Percentiles rank a stretch among this genome's conserved stretches.
These are phyloP conservation scores for Laupala kohalensis DNA, from an alignment of 1,140 invertebrate genomes.

Conservation along the genomic window DNA sequence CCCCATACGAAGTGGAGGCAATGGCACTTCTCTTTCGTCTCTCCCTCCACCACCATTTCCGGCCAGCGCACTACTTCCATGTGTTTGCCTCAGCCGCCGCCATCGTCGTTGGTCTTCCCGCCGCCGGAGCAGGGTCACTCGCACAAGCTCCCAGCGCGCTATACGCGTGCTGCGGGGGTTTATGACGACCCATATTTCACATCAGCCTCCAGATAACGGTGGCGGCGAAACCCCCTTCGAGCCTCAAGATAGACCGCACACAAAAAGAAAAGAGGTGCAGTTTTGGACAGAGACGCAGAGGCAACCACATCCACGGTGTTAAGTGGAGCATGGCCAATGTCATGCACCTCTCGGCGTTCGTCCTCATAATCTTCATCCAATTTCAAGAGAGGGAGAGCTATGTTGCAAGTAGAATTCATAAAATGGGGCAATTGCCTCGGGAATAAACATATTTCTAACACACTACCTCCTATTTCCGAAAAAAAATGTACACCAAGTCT, in stretches of 20 bases:
- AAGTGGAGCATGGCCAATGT: not conserved
- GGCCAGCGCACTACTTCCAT: not conserved
- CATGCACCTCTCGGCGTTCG: not conserved
- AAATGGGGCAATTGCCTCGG: too few relatives aligned
- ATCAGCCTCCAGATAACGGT: not conserved
- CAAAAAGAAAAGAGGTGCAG: not conserved
- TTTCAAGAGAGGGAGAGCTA: too few relatives aligned
- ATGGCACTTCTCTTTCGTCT: not conserved
- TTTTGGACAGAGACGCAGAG: not conserved
- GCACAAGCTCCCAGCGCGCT: not conserved
- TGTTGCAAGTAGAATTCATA: too few relatives aligned
- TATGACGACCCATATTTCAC: not conserved
- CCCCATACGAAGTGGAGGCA: too few relatives aligned
- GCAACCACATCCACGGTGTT: not conserved
- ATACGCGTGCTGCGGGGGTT: not conserved
- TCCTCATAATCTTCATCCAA: not conserved
- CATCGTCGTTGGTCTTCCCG: too few relatives aligned
- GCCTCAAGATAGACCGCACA: not conserved
- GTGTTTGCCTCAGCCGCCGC: not conserved
- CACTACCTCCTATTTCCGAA: too few relatives aligned
- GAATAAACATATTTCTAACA: too few relatives aligned
- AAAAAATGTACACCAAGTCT: too few relatives aligned
- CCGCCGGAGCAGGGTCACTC: not conserved
- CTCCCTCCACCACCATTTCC: not conserved
- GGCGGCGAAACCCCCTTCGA: not conserved